A percentile compares a stretch with the other conserved stretches of the same genome.
Evolutionary conservation across 1,140 invertebrate genomes (phyloP).

Genomic region (Dendrolimus punctatus): DNA sequence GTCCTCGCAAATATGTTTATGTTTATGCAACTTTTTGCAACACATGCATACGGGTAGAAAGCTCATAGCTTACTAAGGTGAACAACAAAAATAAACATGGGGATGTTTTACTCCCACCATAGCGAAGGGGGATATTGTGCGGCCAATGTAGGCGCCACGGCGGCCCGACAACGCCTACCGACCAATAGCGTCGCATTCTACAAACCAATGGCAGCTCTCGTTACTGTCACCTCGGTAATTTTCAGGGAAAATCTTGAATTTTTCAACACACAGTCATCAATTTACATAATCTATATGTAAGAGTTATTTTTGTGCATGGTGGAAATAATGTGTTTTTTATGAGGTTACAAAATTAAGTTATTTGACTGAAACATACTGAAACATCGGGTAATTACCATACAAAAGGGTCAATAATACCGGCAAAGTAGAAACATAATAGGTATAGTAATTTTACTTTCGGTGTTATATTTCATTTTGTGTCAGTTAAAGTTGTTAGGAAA

Average conservation of each 20-base stretch:
- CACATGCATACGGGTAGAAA: conserved; percentile 31
- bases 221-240: conserved; percentile 32
- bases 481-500: too few species aligned
- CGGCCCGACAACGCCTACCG: conserved; percentile 30
- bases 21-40: conserved; percentile 9
- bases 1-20: conserved; percentile 1
- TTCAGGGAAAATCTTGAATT: conserved; percentile 51
- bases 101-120: conserved; percentile 46
- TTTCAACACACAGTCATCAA: conserved; percentile 28
- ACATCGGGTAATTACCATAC: too few species aligned
- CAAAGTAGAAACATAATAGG: too few species aligned
- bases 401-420: too few species aligned
- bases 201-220: conserved; percentile 31
- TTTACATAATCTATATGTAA: neutral
- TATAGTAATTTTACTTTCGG: too few species aligned
- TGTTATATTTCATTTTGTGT: too few species aligned
- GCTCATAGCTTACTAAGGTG: conserved; percentile 56
- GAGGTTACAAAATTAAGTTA: too few species aligned
- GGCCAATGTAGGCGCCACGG: conserved; percentile 28
- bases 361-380: too few species aligned
- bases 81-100: conserved; percentile 67
- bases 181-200: conserved; percentile 29
- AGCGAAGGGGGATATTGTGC: conserved; percentile 20
- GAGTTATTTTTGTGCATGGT: too few species aligned
- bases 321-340: too few species aligned